Percentiles rank a stretch among this genome's conserved stretches.
Evolutionary conservation across 2,113 vertebrate genomes (phyloP).

Genomic region (Gymnobelideus leadbeateri): DNA sequence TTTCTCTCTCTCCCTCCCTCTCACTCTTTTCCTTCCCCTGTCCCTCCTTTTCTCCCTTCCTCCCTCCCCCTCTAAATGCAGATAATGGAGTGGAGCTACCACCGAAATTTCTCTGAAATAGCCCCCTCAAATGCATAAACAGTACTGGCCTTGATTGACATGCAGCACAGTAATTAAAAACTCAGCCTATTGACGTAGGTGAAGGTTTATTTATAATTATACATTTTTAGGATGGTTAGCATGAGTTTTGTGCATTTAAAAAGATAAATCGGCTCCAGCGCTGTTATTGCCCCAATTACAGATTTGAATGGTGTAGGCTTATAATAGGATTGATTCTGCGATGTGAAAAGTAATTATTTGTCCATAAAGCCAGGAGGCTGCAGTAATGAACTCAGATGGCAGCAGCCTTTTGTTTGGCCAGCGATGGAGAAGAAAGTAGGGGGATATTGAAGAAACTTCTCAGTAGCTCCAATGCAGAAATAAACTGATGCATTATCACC

Average conservation of each 20-base stretch:
- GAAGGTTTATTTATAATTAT: slow-evolving; percentile 78
- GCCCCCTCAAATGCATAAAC: slow-evolving; percentile 30
- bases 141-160: slow-evolving; percentile 67
- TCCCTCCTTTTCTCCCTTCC: background rate
- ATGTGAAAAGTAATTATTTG: slow-evolving; percentile 81
- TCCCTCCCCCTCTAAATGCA: slow-evolving; percentile 34
- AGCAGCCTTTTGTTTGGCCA: slow-evolving; percentile 81
- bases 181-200: slow-evolving; percentile 68
- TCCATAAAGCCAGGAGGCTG: slow-evolving; percentile 73
- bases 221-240: slow-evolving; percentile 71
- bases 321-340: slow-evolving; percentile 76
- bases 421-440: slow-evolving; percentile 55
- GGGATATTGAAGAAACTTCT: slow-evolving; percentile 73
- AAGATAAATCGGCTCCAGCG: slow-evolving; percentile 50
- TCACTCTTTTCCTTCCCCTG: accelerated
- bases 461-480: background rate
- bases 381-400: slow-evolving; percentile 67
- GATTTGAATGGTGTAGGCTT: slow-evolving; percentile 73
- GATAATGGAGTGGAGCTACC: slow-evolving; percentile 50
- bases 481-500: background rate
- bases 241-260: slow-evolving; percentile 75
- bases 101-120: slow-evolving; percentile 62
- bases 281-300: slow-evolving; percentile 76
- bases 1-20: background rate
- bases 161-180: slow-evolving; percentile 80